Conservation (phyloP, 37 sponge, comb jelly and placozoan species). For the Axinella damicornis region DNA sequence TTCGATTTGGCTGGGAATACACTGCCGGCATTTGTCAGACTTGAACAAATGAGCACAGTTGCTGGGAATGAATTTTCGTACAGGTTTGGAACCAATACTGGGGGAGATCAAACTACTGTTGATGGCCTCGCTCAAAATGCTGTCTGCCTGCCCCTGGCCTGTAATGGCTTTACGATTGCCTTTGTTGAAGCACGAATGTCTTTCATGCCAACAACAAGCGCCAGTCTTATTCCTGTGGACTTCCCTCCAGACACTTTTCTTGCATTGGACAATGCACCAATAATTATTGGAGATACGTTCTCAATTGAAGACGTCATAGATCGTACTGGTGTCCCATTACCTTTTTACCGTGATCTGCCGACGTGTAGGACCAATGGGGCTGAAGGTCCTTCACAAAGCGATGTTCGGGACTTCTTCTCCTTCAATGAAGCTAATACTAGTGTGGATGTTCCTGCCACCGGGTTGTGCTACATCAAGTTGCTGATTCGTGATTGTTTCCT, state of each 20-base stretch:
- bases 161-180: background rate
- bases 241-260: background rate
- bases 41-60: too few species aligned
- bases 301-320: background rate
- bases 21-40: too few species aligned
- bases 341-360: background rate
- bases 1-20: too few species aligned
- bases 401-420: background rate
- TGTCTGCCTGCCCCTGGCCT: conserved; percentile 17
- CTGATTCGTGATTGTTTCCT: conserved; percentile 12
- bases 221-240: background rate
- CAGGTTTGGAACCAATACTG: conserved; percentile 4
- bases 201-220: too few species aligned
- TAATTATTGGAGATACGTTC: conserved; percentile 6
- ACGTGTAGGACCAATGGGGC: background rate
- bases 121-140: background rate
- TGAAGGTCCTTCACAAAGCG: background rate
- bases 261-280: background rate
- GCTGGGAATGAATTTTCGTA: background rate
- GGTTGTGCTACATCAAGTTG: conserved; percentile 26
- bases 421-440: background rate
- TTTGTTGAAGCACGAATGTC: background rate
- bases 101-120: background rate
- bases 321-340: background rate
- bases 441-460: too few species aligned